Evolutionary conservation across 2,888 invertebrate genomes (phyloP), one percentile per base, ranked within the genome.

Genomic region (Ophion costatus): DNA sequence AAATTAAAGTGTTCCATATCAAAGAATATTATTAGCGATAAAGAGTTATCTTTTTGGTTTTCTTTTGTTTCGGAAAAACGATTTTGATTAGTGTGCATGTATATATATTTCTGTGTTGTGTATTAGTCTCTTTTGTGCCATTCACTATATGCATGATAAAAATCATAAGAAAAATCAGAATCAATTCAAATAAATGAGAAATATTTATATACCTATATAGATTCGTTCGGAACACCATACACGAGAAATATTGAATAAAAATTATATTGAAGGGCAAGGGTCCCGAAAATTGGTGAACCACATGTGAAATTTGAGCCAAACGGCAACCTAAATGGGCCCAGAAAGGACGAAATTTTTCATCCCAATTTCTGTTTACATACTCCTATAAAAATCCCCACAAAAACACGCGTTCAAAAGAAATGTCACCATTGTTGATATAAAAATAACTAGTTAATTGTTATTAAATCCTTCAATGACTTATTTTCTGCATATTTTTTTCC

Each of bases 51-150:
- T 51, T 24, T 51, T 69, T 20, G 24, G 9, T 66, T 38, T 1
- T 10, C 17, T 38, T 66, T 38, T 38, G 5, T 17, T n/a, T 7
- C 7, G 20, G 17, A 17, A 6, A 57, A 71, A 29, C 29, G n/a
- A 17, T 57, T 33, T 59, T 5, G 6, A 33, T 88, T 88, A 87
- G 92, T 92, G 92, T 92, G 89, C 87, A 89, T 92, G 92, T 93
- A 90, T 73, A 73, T 59, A 51, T 51, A 14, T 17, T 42, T 59
- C 91, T 80, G 91, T 92, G 91, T 93, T 86, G 92, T 93, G 92
- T 93, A 88, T 86, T 89, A 90, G 92, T 90, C 90, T 89, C 84
- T 90, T 87, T 87, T 86, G 89, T 90, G 90, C 88, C 86, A 89
- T 88, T 84, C 87, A 67, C 69, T 79, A 59, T 59, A 87, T 86